Base-by-base conservation (phyloP, 2,888 invertebrate genomes). In the Molanna angustata region DNA sequence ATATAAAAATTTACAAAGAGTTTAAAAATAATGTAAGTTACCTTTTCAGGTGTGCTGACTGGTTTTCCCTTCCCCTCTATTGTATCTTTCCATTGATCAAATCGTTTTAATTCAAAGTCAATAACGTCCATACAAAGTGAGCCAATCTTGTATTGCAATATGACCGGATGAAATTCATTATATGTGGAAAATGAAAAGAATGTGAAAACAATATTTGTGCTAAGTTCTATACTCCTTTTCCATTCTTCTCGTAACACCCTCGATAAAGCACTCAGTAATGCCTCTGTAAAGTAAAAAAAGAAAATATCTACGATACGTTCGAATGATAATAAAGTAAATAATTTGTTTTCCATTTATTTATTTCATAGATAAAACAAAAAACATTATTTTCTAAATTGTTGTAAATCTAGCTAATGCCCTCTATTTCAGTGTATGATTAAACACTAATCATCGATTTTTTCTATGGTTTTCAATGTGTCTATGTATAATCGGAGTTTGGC, bases 151-250 rank as follows among this genome's bases (percentile, higher is more conserved):
- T 96, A 95, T 69, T 96, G 94, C 45, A 94, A 83, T 59, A 99
- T 90, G 35, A 96, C 88, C 44, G 88, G 85, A 71, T 99, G 98
- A 74, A 98, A 98, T 66, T 92, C 90, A 64, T 90, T 87, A 68
- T 95, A 98, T 33, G 91, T 90, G 9, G 98, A 97, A 69, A 99
- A 95, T 69, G 95, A 97, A 70, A 95, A 94, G 75, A 98, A 98
- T 64, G 94, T 91, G 69, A 94, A 94, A 60, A 96, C 89, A 66
- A 99, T 92, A 72, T 96, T 96, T 62, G 94, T 96, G 63, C 95
- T 94, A 54, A 99, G 74, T 69, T 98, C 96, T 65, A 96, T 88
- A 69, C 93, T 97, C 67, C 92, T 86, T 71, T 92, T 92, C 92
- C 96, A 98, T 74, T 99, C 98, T 76, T 99, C 99, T 61, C 97